These are phyloP conservation scores for Malacosoma neustria DNA, from an alignment of 2,888 invertebrate species.

Conservation along the genomic window DNA sequence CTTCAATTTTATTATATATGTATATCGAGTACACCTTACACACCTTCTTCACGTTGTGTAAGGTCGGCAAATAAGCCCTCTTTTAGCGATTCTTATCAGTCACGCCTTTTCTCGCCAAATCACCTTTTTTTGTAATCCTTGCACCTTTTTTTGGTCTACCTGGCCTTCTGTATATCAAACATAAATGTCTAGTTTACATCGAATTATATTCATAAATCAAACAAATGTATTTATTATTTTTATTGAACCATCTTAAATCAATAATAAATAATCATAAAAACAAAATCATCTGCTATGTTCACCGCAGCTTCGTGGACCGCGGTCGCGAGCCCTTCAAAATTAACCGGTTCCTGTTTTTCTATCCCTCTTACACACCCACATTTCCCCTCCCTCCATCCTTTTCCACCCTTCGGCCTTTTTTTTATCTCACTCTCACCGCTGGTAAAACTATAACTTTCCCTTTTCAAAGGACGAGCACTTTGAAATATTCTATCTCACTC, in stretches of 20 bases:
- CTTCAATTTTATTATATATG: too few relatives aligned
- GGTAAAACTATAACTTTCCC: constrained; percentile 68
- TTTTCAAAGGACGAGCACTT: constrained; percentile 74
- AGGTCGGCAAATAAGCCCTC: too few relatives aligned
- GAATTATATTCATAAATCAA: too few relatives aligned
- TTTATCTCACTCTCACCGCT: constrained; percentile 70
- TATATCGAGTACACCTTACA: too few relatives aligned
- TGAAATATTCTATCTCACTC: constrained; percentile 26
- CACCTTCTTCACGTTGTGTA: too few relatives aligned
- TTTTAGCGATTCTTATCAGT: too few relatives aligned
- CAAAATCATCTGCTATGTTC: constrained; percentile 28
- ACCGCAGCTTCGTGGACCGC: constrained; percentile 51
- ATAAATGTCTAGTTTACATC: too few relatives aligned
- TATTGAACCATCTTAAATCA: constrained; percentile 44
- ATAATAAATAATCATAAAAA: constrained; percentile 55
- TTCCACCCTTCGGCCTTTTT: constrained; percentile 59
- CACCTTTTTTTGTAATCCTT: too few relatives aligned
- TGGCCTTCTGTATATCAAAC: too few relatives aligned
- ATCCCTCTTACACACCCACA: constrained; percentile 24
- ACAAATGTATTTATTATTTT: constrained; percentile 6
- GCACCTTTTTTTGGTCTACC: too few relatives aligned
- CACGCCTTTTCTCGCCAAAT: too few relatives aligned
- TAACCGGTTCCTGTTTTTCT: constrained; percentile 56
- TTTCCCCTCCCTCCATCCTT: constrained; percentile 26
- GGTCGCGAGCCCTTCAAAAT: constrained; percentile 66